phyloP scores from a whole-genome alignment of 2,113 vertebrate genomes.

The Eolophus roseicapilla region DNA sequence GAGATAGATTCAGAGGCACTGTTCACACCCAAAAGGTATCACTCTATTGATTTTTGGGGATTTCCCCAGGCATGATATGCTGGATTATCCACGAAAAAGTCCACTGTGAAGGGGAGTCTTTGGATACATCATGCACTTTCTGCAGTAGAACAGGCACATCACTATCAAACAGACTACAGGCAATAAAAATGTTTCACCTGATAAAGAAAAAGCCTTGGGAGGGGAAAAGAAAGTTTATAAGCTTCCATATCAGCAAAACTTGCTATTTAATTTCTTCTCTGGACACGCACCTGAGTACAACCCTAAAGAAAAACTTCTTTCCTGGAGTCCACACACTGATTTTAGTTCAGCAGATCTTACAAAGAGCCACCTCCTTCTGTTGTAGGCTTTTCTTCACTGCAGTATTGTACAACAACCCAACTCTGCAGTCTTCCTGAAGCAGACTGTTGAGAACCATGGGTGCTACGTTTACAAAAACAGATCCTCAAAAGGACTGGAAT shows the following conservation, averaged over 20 bases:
- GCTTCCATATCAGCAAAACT: neutral
- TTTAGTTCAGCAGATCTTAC: neutral
- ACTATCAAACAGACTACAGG: neutral
- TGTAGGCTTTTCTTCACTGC: neutral
- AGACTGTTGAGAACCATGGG: neutral
- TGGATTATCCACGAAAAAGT: neutral
- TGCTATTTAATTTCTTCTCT: neutral
- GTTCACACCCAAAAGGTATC: neutral
- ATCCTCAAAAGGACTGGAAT: neutral
- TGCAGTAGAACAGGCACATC: neutral
- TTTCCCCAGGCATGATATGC: neutral
- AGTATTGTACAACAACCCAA: neutral
- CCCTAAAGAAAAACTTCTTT: neutral
- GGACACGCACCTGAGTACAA: neutral
- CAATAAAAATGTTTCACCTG: neutral
- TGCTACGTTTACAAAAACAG: neutral
- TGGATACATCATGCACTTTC: rapidly evolving
- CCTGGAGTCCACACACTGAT: neutral
- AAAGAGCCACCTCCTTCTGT: neutral
- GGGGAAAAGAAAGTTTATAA: neutral
- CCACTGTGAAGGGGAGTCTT: neutral
- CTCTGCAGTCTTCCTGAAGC: neutral
- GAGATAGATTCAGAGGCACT: neutral
- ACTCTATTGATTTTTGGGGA: neutral
- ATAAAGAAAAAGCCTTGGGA: neutral